Evolutionary conservation across 2,888 invertebrate species (phyloP).

Genomic region (Lacanobia oleracea): DNA sequence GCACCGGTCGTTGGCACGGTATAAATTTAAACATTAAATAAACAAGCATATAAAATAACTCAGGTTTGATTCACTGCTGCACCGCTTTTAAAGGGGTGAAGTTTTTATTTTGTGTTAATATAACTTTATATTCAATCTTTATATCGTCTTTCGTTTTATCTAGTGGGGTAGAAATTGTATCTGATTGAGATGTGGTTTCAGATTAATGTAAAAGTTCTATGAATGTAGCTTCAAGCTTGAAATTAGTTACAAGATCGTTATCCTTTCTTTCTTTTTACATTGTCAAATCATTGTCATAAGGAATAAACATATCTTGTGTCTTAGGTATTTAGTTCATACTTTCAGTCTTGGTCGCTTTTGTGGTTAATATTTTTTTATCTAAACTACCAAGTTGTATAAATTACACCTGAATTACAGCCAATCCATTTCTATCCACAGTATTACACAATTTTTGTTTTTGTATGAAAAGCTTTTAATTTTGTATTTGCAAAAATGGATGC

Average conservation of each 20-base stretch:
- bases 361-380: no score
- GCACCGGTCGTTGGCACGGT: conserved; percentile 84
- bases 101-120: conserved; percentile 67
- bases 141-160: conserved; percentile 42
- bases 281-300: neutral
- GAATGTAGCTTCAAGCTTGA: neutral
- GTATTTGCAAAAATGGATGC: no score
- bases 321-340: neutral
- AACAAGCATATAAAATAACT: conserved; percentile 86
- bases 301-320: neutral
- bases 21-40: conserved; percentile 89
- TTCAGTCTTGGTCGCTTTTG: neutral
- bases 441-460: neutral
- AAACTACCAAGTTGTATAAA: neutral
- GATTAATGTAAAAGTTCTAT: neutral
- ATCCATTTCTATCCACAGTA: neutral
- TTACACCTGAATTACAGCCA: neutral
- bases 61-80: conserved; percentile 81
- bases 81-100: conserved; percentile 70
- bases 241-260: neutral
- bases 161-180: conserved; percentile 38
- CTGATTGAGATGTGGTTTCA: conserved; percentile 19
- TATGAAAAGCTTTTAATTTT: no score
- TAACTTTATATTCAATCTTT: conserved; percentile 33
- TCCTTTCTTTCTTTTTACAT: neutral